These are phyloP conservation scores for Brenthis hecate DNA, from an alignment of 2,888 invertebrate genomes.

Conservation along the genomic window DNA sequence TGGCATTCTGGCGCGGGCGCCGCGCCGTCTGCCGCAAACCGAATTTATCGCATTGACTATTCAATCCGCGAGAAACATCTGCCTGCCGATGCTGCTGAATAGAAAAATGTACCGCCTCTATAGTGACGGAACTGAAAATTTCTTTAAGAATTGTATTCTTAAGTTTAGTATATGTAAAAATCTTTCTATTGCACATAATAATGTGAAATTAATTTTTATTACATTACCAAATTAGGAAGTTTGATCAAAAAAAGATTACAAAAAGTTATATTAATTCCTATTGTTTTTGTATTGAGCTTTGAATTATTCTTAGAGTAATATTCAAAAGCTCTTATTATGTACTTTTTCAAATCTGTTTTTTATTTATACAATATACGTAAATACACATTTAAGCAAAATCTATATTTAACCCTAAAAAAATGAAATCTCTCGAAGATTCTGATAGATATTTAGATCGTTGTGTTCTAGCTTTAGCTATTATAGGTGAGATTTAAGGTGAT, in stretches of 20 bases:
- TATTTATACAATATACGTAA: background rate
- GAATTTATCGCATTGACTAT: slow-evolving; percentile 81
- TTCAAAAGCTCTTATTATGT: no score
- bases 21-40: slow-evolving; percentile 64
- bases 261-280: no score
- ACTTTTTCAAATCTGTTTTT: background rate
- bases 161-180: no score
- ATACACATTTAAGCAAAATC: slow-evolving; percentile 1
- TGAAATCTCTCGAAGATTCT: slow-evolving; percentile 20
- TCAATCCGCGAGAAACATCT: slow-evolving; percentile 73
- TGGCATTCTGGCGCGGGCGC: slow-evolving; percentile 52
- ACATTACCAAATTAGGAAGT: no score
- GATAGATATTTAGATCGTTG: slow-evolving; percentile 19
- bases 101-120: slow-evolving; percentile 52
- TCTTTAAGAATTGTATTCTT: slow-evolving; percentile 12
- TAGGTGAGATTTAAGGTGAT: no score
- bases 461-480: slow-evolving; percentile 14
- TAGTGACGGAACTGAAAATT: slow-evolving; percentile 47
- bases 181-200: no score
- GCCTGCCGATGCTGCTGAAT: slow-evolving; percentile 55
- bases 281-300: no score
- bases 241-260: no score
- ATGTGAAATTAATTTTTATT: no score
- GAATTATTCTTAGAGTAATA: no score
- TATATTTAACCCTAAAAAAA: slow-evolving; percentile 2